A percentile compares a stretch with the other conserved stretches of the same genome.
Conservation (phyloP, 2,888 invertebrate species). For the Athalia cordata region DNA sequence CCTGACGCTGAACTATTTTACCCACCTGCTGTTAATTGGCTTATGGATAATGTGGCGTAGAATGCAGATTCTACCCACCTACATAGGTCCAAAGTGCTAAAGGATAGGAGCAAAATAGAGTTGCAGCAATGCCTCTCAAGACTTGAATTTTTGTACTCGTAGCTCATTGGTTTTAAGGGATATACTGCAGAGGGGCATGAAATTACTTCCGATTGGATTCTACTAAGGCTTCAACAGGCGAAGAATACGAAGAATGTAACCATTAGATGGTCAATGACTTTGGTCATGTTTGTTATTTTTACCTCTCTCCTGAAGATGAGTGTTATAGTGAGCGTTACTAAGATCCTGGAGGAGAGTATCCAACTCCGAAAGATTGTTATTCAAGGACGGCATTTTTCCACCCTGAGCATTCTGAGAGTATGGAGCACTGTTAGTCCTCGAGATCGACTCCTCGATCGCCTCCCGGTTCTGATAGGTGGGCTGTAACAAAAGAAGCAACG, state of each 20-base stretch:
- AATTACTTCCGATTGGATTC: background rate
- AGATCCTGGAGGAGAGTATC: conserved; percentile 94
- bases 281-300: conserved; percentile 11
- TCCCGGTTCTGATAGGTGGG: conserved; percentile 81
- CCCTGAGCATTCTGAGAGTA: conserved; percentile 60
- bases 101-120: background rate
- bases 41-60: background rate
- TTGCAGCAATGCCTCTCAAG: too few species aligned
- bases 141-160: too few species aligned
- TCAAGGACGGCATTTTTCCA: conserved; percentile 75
- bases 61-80: background rate
- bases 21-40: conserved; percentile 22
- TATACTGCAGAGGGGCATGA: background rate
- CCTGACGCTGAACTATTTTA: conserved; percentile 47
- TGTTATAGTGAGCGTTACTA: conserved; percentile 84
- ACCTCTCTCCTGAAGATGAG: conserved; percentile 73
- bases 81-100: background rate
- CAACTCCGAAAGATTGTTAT: conserved; percentile 90
- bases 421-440: conserved; percentile 68
- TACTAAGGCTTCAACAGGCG: background rate
- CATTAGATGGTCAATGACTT: conserved; percentile 62
- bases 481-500: conserved; percentile 73
- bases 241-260: background rate
- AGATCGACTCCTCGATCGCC: conserved; percentile 75
- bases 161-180: too few species aligned